Percentiles rank a stretch among this genome's conserved stretches.
Conservation (phyloP, 53 echinoderm and acorn worm species). For the Mesocentrotus franciscanus region DNA sequence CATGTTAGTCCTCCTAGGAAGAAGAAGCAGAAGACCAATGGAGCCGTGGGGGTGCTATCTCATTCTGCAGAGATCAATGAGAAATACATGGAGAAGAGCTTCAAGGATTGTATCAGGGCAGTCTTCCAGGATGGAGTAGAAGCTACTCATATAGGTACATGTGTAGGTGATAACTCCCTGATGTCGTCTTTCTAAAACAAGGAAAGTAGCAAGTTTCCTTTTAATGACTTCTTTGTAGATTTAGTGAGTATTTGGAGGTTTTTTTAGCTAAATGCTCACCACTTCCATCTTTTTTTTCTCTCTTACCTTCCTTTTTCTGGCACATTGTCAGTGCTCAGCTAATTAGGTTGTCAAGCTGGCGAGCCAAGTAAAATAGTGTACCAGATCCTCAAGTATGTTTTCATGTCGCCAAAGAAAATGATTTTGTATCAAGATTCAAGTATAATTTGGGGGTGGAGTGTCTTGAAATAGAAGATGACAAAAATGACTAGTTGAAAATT, state of each 20-base stretch:
- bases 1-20: neutral
- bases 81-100: constrained; percentile 37
- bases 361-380: no score
- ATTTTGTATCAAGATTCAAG: no score
- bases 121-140: constrained; percentile 41
- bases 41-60: neutral
- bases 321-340: no score
- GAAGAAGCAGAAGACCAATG: constrained; percentile 48
- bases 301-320: no score
- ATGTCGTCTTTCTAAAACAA: neutral
- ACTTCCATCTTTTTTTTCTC: no score
- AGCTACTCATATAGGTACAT: constrained; percentile 37
- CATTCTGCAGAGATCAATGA: constrained; percentile 33
- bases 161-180: neutral
- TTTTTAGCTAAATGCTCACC: no score
- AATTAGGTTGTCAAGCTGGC: no score
- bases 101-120: constrained; percentile 27
- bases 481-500: no score
- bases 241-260: neutral
- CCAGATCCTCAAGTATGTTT: no score
- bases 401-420: no score
- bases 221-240: neutral
- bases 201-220: neutral
- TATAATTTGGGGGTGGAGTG: no score
- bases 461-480: no score